These are phyloP conservation scores for Standfussiana lucernea DNA, from an alignment of 2,888 invertebrate species.

Conservation along the genomic window DNA sequence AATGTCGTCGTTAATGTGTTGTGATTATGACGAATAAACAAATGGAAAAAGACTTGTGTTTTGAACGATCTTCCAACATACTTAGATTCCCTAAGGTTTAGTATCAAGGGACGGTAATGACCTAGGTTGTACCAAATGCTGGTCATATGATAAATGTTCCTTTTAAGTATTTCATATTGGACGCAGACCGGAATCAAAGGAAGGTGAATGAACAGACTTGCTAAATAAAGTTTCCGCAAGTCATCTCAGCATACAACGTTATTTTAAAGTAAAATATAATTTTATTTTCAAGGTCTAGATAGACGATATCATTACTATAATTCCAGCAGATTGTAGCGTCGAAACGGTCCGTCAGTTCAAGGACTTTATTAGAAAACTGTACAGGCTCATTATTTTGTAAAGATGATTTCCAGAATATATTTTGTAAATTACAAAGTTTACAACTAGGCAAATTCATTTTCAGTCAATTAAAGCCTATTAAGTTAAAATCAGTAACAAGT, in stretches of 20 bases:
- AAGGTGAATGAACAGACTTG: slow-evolving; percentile 4
- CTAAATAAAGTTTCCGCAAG: slow-evolving; percentile 20
- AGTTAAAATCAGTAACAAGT: neutral
- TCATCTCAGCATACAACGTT: slow-evolving; percentile 14
- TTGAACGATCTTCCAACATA: neutral
- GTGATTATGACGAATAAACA: slow-evolving; percentile 12
- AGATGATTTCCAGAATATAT: neutral
- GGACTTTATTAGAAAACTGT: neutral
- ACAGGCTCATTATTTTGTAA: neutral
- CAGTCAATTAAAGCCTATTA: neutral
- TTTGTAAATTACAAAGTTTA: neutral
- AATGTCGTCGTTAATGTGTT: slow-evolving; percentile 18
- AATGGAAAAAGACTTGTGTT: neutral
- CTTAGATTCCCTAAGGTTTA: neutral
- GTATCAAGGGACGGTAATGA: neutral
- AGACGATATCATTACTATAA: slow-evolving; percentile 12
- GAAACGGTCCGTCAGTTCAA: neutral
- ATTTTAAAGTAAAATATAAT: neutral
- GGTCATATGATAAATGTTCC: neutral
- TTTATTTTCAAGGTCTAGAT: slow-evolving; percentile 2
- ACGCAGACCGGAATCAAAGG: neutral
- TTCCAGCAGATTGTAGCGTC: neutral
- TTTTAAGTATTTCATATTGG: neutral
- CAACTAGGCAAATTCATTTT: neutral
- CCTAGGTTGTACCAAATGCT: neutral